Percentiles rank a stretch among this genome's conserved stretches.
These are phyloP conservation scores for Cossypha heuglini DNA, from an alignment of 2,797 vertebrate genomes.

Conservation along the genomic window DNA sequence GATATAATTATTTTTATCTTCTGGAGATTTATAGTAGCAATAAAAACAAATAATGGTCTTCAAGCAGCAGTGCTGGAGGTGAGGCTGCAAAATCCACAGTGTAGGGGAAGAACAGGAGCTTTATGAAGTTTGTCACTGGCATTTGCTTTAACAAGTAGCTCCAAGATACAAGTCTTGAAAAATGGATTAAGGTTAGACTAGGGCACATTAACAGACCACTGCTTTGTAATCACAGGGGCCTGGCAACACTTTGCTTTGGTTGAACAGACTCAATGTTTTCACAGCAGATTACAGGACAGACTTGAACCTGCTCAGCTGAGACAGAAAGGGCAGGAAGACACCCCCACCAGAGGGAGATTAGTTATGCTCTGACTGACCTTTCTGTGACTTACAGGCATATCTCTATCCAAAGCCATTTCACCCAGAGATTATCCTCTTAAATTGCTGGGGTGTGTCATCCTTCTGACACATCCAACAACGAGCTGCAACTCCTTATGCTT, in stretches of 20 bases:
- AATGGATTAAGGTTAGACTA: neutral
- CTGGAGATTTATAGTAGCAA: neutral
- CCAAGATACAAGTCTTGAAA: neutral
- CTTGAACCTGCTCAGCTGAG: neutral
- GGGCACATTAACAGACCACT: neutral
- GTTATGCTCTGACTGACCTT: slow-evolving; percentile 22
- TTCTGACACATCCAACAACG: neutral
- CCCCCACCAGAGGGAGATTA: neutral
- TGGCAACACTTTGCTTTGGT: neutral
- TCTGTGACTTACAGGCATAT: neutral
- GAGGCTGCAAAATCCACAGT: neutral
- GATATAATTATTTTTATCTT: neutral
- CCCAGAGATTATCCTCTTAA: slow-evolving; percentile 2
- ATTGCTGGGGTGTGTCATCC: neutral
- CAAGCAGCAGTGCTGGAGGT: neutral
- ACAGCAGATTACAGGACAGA: neutral
- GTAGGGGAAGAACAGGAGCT: neutral
- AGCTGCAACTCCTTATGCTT: neutral
- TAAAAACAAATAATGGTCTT: neutral
- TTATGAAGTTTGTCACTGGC: neutral
- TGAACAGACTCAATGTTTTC: neutral
- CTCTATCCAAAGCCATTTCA: neutral
- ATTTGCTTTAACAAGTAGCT: neutral
- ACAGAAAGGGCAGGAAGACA: neutral
- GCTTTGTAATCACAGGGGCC: neutral